Conservation (phyloP, 2,113 vertebrate genomes). For the Drymodes brunneopygia region DNA sequence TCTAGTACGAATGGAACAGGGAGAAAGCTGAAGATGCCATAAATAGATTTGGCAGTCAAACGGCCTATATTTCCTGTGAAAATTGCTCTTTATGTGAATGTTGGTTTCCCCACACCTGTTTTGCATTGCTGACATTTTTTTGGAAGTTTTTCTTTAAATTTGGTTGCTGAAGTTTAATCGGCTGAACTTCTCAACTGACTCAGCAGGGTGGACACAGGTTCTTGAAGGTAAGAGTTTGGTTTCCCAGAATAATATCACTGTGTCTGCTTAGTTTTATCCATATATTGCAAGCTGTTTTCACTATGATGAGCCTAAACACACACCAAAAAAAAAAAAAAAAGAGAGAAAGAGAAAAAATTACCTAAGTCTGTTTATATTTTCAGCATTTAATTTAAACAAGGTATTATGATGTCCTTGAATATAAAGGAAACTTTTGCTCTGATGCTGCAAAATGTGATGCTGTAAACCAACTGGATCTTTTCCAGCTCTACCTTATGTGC, state of each 20-base stretch:
- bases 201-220: neutral
- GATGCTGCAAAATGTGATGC: slow-evolving; percentile 5
- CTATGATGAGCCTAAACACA: neutral
- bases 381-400: slow-evolving; percentile 1
- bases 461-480: slow-evolving; percentile 19
- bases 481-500: slow-evolving; percentile 21
- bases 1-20: neutral
- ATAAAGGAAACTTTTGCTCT: slow-evolving; percentile 7
- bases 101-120: neutral
- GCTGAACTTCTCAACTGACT: neutral
- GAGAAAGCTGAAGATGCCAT: neutral
- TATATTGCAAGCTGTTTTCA: neutral
- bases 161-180: neutral
- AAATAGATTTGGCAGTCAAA: slow-evolving; percentile 12
- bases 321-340: neutral
- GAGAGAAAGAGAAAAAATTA: neutral
- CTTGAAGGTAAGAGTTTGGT: neutral
- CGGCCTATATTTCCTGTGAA: neutral
- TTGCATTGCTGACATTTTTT: neutral
- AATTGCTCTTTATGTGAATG: neutral
- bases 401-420: neutral
- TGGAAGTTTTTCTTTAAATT: neutral
- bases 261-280: neutral
- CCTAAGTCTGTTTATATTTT: slow-evolving; percentile 1
- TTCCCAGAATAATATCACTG: neutral